Conservation (phyloP, 2,113 vertebrate genomes). For the Protobothrops flavoviridis region DNA sequence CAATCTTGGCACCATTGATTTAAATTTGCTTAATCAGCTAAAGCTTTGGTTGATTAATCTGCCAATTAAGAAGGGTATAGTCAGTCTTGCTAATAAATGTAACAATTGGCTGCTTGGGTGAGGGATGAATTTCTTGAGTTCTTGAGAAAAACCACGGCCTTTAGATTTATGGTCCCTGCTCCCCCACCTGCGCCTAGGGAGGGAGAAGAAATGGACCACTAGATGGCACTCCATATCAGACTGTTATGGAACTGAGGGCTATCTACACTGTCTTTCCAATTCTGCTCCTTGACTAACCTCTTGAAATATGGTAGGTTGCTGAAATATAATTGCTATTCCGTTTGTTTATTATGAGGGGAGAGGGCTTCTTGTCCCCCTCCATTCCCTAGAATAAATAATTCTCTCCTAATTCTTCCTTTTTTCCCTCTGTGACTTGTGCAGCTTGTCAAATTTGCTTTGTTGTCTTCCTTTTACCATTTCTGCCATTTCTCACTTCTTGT, state of each 20-base stretch:
- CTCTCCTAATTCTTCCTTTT: background rate
- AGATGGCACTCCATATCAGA: conserved; percentile 40
- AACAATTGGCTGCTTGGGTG: background rate
- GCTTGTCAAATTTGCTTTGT: background rate
- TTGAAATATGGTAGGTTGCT: background rate
- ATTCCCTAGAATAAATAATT: background rate
- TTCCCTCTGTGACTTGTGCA: background rate
- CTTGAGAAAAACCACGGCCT: conserved; percentile 19
- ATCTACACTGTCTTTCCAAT: background rate
- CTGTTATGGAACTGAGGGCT: background rate
- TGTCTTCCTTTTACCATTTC: accelerated
- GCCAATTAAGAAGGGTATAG: background rate
- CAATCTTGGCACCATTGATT: background rate
- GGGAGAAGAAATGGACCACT: background rate
- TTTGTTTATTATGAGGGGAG: background rate
- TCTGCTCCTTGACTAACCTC: background rate
- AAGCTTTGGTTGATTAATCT: conserved; percentile 11
- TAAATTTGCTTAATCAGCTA: background rate
- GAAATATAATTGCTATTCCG: background rate
- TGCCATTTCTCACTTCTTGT: accelerated
- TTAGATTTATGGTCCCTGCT: background rate
- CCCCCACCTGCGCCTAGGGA: background rate
- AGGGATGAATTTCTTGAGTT: conserved; percentile 8
- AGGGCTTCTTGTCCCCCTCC: background rate
- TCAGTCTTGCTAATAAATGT: background rate